Base-by-base conservation (phyloP, 2,113 vertebrate genomes). In the Nesoenas mayeri region DNA sequence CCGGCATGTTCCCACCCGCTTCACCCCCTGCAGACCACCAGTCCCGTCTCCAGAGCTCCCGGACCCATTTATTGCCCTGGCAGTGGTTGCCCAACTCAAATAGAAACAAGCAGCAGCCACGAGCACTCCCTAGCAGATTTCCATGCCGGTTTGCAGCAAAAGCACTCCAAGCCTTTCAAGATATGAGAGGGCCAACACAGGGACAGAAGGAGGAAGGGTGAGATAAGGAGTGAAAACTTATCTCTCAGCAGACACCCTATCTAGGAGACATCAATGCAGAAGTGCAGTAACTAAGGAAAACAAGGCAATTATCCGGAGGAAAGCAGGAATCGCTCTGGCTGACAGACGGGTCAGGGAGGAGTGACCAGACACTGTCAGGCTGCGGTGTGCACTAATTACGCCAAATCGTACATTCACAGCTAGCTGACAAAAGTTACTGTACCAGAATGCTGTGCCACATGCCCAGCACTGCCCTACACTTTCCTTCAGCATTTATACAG, bases 311-410 rank as follows among this genome's bases (percentile, higher is more conserved):
- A 78, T 7, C 69, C 61, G 38, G 26, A 53, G 40, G 73, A 74
- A 89, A 64, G 79, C 4, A 10, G 48, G 50, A 74, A 93, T 34
- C 1, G 4, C 75, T 77, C n/a, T 15, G 29, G 54, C 28, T 38
- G 31, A 48, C 42, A 34, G 24, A 79, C 10, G 84, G 40, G 42
- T 64, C 51, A n/a, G n/a, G 40, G 12, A 78, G 58, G 31, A 91
- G 50, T 11, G 22, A 78, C 11, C 83, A 75, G 65, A 40, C 22
- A 10, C n/a, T 9, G 8, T 26, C 32, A 79, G 53, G 36, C 12
- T 0, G n/a, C 11, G 0, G 21, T 21, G 31, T 5, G 17, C 0
- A 0, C 15, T 78, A 40, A 72, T 65, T 36, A 72, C 0, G 4
- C 20, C 72, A 34, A 80, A 66, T 13, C 5, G 0, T 29, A n/a